phyloP scores from a whole-genome alignment of 1,140 invertebrate genomes.

The Melanaphis sacchari region DNA sequence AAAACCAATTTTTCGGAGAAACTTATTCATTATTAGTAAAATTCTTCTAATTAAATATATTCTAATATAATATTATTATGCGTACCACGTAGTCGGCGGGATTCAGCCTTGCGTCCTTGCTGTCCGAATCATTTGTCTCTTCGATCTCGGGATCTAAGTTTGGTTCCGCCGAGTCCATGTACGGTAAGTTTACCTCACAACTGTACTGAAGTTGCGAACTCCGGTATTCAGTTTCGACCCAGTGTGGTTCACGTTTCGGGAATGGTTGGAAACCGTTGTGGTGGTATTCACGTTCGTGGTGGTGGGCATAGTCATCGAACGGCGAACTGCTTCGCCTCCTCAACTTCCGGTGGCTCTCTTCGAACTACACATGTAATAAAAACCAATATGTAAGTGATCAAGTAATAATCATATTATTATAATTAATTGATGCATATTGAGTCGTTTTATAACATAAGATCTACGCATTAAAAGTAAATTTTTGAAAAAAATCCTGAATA shows the following conservation, averaged over 20 bases:
- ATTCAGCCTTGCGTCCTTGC: constrained; percentile 30
- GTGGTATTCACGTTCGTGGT: constrained; percentile 51
- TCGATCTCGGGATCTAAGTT: constrained; percentile 44
- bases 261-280: constrained; percentile 44
- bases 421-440: background rate
- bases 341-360: constrained; percentile 49
- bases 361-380: constrained; percentile 17
- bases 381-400: background rate
- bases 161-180: constrained; percentile 47
- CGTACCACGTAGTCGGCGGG: constrained; percentile 48
- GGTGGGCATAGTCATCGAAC: constrained; percentile 33
- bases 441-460: background rate
- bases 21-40: background rate
- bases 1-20: background rate
- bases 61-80: background rate
- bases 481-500: too few species aligned
- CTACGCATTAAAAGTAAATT: too few species aligned
- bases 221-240: constrained; percentile 44
- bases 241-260: constrained; percentile 50
- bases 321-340: constrained; percentile 57
- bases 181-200: constrained; percentile 42
- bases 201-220: constrained; percentile 41
- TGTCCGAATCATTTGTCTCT: constrained; percentile 44
- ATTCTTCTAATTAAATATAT: background rate
- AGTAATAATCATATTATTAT: background rate